These are phyloP conservation scores for Pseudocheirus occidentalis DNA, from an alignment of 2,797 vertebrate genomes.

Conservation along the genomic window DNA sequence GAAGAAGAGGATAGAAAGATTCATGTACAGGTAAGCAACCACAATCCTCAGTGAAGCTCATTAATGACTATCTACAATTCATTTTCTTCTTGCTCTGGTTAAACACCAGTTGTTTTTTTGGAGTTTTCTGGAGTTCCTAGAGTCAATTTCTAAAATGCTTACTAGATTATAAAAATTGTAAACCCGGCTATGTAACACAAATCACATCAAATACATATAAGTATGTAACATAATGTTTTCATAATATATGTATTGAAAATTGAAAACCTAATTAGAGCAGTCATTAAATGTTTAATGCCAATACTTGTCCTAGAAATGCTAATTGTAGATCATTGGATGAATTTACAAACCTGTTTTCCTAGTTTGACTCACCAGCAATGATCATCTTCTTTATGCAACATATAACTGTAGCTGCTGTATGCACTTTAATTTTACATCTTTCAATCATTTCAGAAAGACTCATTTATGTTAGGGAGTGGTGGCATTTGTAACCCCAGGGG, in stretches of 20 bases:
- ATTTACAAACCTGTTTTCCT: neutral
- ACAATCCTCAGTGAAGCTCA: neutral
- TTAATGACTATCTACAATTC: neutral
- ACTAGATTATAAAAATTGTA: neutral
- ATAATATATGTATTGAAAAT: neutral
- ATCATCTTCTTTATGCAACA: neutral
- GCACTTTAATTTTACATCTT: neutral
- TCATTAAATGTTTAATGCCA: neutral
- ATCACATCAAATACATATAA: neutral
- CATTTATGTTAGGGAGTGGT: neutral
- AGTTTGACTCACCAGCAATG: neutral
- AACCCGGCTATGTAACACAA: neutral
- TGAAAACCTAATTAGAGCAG: neutral
- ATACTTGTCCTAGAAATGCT: neutral
- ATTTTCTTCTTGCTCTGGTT: neutral
- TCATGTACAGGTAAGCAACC: neutral
- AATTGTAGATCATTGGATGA: neutral
- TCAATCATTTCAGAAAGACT: constrained; percentile 52
- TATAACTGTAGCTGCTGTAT: neutral
- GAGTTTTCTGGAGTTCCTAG: neutral
- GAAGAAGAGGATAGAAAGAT: neutral
- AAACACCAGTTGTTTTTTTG: neutral
- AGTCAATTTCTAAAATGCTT: neutral
- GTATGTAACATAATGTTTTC: neutral
- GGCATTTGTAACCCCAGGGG: neutral